phyloP scores from a whole-genome alignment of 2,888 invertebrate species.

The Terebella lapidaria region DNA sequence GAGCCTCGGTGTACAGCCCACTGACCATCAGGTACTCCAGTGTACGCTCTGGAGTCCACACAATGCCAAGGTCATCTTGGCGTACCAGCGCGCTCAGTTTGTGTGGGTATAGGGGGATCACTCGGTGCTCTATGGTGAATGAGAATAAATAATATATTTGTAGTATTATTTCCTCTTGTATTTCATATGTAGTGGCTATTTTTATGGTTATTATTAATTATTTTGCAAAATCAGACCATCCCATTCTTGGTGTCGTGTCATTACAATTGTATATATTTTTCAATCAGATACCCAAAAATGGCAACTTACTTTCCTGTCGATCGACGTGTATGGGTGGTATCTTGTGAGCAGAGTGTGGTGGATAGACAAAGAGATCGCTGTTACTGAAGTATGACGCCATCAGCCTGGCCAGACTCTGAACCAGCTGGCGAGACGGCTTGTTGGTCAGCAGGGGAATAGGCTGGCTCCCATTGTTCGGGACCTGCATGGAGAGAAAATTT shows the following conservation, averaged over 20 bases:
- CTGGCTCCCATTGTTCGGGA: no score
- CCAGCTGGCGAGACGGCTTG: constrained; percentile 7
- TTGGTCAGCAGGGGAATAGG: background rate
- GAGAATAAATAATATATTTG: background rate
- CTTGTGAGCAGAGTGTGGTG: constrained; percentile 44
- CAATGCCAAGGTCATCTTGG: constrained; percentile 31
- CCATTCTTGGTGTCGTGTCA: no score
- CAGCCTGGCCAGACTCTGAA: constrained; percentile 41
- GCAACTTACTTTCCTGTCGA: no score
- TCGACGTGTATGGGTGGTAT: constrained; percentile 41
- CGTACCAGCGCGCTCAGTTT: constrained; percentile 26
- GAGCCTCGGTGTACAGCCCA: constrained; percentile 46
- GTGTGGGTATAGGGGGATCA: constrained; percentile 16
- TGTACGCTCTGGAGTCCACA: constrained; percentile 44
- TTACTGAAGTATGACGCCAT: constrained; percentile 52
- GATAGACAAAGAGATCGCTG: constrained; percentile 42
- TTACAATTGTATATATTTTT: no score
- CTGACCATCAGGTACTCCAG: constrained; percentile 46
- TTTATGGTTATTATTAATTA: no score
- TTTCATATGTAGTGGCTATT: no score
- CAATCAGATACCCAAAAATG: no score
- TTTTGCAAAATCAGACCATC: no score
- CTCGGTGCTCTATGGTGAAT: constrained; percentile 7
- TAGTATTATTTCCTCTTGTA: no score
- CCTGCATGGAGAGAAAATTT: no score